These are phyloP conservation scores for Columba janthina DNA, from an alignment of 2,113 vertebrate species.

Conservation along the genomic window DNA sequence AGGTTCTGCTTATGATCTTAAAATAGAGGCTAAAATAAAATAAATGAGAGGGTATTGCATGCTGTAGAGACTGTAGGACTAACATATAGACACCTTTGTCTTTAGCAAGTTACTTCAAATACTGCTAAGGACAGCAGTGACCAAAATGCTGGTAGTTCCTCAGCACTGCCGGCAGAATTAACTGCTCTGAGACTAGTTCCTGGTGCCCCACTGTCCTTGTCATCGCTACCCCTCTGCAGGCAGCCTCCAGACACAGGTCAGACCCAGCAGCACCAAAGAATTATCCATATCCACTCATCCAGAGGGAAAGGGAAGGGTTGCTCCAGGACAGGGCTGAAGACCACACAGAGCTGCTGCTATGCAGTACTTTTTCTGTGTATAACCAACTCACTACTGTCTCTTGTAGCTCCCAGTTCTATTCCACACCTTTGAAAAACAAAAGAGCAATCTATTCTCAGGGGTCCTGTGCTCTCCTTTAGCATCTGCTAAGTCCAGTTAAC, in stretches of 20 bases:
- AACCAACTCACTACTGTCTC: neutral
- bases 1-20: neutral
- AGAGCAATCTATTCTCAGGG: neutral
- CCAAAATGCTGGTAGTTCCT: neutral
- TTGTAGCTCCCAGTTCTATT: neutral
- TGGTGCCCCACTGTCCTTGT: slow-evolving; percentile 9
- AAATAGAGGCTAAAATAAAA: neutral
- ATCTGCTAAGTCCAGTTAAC: neutral
- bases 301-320: neutral
- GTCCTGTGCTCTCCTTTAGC: neutral
- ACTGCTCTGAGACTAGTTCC: neutral
- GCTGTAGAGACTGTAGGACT: neutral
- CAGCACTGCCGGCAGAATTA: neutral
- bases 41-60: neutral
- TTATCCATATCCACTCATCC: neutral
- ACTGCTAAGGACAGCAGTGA: slow-evolving; percentile 21
- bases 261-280: neutral
- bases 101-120: slow-evolving; percentile 20
- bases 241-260: neutral
- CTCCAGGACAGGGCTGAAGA: neutral
- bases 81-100: neutral
- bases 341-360: neutral
- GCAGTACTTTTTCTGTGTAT: neutral
- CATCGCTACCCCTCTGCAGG: neutral
- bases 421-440: neutral